These are phyloP conservation scores for Spatulosminthurus flaviceps DNA, from an alignment of 2,888 invertebrate genomes.

Conservation along the genomic window DNA sequence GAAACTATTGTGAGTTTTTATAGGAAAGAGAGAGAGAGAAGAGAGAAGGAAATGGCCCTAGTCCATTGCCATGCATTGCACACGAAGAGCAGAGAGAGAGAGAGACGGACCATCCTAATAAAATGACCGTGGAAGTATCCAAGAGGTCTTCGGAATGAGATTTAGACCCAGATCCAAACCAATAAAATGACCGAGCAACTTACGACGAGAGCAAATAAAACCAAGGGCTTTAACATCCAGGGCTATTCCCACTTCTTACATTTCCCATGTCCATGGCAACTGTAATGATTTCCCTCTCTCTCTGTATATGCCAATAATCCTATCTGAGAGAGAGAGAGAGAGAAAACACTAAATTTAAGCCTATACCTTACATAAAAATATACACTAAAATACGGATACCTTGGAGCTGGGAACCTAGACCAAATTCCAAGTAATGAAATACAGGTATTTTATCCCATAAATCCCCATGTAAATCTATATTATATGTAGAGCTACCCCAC, in stretches of 20 bases:
- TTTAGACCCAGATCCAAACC: constrained; percentile 28
- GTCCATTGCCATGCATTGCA: constrained; percentile 34
- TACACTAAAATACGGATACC: too few species aligned
- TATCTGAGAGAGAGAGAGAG: too few species aligned
- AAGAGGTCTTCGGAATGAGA: constrained; percentile 31
- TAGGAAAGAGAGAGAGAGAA: background rate
- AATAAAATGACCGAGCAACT: constrained; percentile 34
- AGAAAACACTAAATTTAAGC: too few species aligned
- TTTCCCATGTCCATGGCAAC: background rate
- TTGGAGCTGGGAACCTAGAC: too few species aligned
- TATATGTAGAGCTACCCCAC: too few species aligned
- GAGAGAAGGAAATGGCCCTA: background rate
- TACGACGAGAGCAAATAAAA: constrained; percentile 39
- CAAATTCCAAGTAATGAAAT: too few species aligned
- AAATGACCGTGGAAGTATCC: constrained; percentile 26
- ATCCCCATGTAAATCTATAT: too few species aligned
- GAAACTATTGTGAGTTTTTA: background rate
- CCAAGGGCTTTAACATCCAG: constrained; percentile 20
- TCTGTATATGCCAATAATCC: background rate
- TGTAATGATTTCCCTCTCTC: background rate
- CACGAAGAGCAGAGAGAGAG: constrained; percentile 11
- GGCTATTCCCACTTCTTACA: constrained; percentile 18
- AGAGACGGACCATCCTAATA: constrained; percentile 34
- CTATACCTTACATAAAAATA: too few species aligned
- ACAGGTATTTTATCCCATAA: too few species aligned